These are phyloP conservation scores for Lichenostomus cassidix DNA, from an alignment of 2,113 vertebrate species.

Conservation along the genomic window DNA sequence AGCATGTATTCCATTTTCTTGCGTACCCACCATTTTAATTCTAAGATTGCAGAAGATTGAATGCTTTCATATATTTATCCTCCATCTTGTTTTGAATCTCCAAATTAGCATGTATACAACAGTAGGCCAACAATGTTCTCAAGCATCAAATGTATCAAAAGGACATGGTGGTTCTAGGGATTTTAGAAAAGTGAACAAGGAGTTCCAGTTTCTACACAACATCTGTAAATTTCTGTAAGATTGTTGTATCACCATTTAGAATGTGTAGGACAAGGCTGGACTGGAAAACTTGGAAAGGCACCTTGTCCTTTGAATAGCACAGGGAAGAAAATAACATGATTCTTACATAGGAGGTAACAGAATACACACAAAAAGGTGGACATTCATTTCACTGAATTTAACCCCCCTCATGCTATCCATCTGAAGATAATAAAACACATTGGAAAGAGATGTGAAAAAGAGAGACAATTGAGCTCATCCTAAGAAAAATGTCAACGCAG, in stretches of 20 bases:
- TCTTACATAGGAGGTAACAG: not conserved
- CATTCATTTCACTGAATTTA: not conserved
- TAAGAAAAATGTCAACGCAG: not conserved
- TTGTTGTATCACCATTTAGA: not conserved
- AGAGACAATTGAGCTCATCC: not conserved
- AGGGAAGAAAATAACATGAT: not conserved
- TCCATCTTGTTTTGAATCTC: not conserved
- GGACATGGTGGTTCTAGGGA: not conserved
- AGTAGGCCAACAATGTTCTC: not conserved
- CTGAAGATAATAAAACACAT: not conserved
- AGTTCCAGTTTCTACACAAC: not conserved
- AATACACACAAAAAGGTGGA: not conserved
- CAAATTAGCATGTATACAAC: not conserved
- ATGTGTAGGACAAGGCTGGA: not conserved
- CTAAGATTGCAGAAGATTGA: not conserved
- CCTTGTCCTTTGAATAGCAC: not conserved
- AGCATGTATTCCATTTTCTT: not conserved
- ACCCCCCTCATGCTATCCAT: not conserved
- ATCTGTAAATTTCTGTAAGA: not conserved
- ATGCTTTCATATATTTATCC: not conserved
- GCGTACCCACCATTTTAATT: not conserved
- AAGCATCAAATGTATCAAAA: not conserved
- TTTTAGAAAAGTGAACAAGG: not conserved
- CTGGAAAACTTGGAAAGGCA: not conserved
- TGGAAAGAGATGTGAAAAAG: not conserved